Evolutionary conservation across 2,113 vertebrate genomes (phyloP).

Genomic region (Dendrocopos noguchii): DNA sequence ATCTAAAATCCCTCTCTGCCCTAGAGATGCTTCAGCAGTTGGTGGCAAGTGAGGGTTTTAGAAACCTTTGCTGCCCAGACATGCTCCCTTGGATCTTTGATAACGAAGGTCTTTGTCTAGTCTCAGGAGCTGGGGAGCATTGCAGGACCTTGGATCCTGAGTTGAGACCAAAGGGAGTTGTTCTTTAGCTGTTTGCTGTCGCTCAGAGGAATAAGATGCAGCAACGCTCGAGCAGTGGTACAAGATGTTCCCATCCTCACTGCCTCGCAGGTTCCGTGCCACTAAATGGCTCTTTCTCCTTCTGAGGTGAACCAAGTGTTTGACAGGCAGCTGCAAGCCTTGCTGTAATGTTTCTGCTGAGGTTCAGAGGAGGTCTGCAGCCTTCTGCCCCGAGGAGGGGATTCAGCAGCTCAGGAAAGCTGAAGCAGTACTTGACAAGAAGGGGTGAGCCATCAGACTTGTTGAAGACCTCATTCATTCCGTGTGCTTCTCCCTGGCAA

Average conservation of each 20-base stretch:
- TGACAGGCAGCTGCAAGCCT: neutral
- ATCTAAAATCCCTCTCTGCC: neutral
- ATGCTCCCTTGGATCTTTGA: neutral
- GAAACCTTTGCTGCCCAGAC: neutral
- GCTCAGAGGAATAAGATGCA: neutral
- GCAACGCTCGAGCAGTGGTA: fast-evolving
- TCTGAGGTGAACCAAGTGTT: neutral
- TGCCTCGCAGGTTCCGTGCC: neutral
- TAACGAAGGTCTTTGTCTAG: neutral
- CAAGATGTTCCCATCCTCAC: fast-evolving
- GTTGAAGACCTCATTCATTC: conserved; percentile 35
- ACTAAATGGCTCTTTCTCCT: neutral
- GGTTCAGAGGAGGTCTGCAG: neutral
- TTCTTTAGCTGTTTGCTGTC: neutral
- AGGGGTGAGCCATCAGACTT: conserved; percentile 3
- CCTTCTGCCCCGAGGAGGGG: neutral
- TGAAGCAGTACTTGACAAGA: conserved; percentile 11
- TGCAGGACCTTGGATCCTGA: neutral
- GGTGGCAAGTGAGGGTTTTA: neutral
- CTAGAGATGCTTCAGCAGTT: neutral
- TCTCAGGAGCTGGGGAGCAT: neutral
- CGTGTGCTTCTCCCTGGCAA: conserved; percentile 47
- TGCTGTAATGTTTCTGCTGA: neutral
- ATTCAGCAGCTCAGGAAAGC: neutral
- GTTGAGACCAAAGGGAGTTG: neutral